Evolutionary conservation across 1,140 invertebrate genomes (phyloP).

Genomic region (Trichonephila clavata): DNA sequence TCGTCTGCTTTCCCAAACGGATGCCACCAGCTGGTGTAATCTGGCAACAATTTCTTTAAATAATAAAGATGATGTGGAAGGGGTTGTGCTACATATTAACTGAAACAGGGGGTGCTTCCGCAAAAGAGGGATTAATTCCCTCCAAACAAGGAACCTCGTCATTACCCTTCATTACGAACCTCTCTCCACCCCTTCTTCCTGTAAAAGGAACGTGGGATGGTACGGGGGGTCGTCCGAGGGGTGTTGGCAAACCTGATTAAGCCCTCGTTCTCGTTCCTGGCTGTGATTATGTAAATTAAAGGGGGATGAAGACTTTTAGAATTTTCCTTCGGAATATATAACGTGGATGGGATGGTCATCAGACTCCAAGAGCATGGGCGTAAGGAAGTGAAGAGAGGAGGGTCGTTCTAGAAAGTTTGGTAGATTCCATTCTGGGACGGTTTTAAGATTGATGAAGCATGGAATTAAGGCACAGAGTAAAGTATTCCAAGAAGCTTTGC

Average conservation of each 20-base stretch:
- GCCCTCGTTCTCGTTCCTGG: slow-evolving; percentile 30
- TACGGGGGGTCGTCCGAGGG: background rate
- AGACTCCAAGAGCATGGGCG: background rate
- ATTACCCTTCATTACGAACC: slow-evolving; percentile 61
- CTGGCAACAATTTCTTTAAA: slow-evolving; percentile 46
- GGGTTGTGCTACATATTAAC: slow-evolving; percentile 32
- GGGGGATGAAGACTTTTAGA: slow-evolving; percentile 34
- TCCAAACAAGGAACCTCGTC: slow-evolving; percentile 51
- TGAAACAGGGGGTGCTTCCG: slow-evolving; percentile 32
- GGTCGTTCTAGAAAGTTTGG: background rate
- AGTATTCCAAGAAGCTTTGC: background rate
- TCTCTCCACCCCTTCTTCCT: background rate
- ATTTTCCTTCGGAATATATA: slow-evolving; percentile 44
- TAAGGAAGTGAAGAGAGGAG: slow-evolving; percentile 19
- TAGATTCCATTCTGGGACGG: slow-evolving; percentile 24
- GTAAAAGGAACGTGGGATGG: background rate
- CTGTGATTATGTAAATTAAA: slow-evolving; percentile 66
- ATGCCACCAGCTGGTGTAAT: slow-evolving; percentile 27
- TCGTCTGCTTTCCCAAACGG: slow-evolving; percentile 43
- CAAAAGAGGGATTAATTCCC: slow-evolving; percentile 39
- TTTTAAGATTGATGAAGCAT: background rate
- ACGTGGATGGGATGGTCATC: slow-evolving; percentile 1
- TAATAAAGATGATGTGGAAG: slow-evolving; percentile 30
- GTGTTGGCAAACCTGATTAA: slow-evolving; percentile 63
- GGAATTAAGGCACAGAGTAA: background rate